Evolutionary conservation across 2,113 vertebrate species (phyloP), one percentile per base, ranked within the genome.

Genomic region (Atractosteus spatula): DNA sequence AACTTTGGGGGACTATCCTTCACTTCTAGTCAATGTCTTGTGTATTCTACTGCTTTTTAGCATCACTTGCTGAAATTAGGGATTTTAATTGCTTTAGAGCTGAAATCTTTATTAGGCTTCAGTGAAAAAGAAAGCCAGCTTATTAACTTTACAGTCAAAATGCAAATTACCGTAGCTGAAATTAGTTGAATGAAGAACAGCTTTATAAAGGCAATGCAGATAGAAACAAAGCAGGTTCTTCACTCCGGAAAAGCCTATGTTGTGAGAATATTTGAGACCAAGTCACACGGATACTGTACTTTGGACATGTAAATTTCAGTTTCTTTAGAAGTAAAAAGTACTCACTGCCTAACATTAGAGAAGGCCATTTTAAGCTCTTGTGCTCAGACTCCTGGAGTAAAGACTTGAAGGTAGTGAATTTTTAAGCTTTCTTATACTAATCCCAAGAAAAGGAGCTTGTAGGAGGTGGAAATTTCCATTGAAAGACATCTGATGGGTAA

Each of bases 41-140:
- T 51, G 47, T 5, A 51, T 51, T 51, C 8, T 14, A 66, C 56
- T 75, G 67, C 54, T 70, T 47, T 64, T 59, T 62, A 69, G 43
- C 55, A 17, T 16, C 57, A 64, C 41, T 72, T 64, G 66, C 65
- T 16, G 66, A 41, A 72, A 68, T 74, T 41, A 5, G 12, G 66
- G 74, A 74, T 79, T 74, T 76, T 72, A 80, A 78, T 72, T 79
- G 74, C 69, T 71, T 57, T 17, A 74, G 72, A 77, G 72, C 66
- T 70, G 51, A 63, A 56, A 74, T 76, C 67, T 51, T 69, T 73
- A 77, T 78, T 71, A 80, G 62, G 87, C 88, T 87, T 87, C 84
- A 84, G 80, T 65, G 29, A 29, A 62, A 54, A 65, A 41, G 59
- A 72, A 62, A 75, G 62, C 14, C 14, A 41, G 66, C 78, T 78